Conservation (phyloP, 2,888 invertebrate species). For the Antheraea yamamai region DNA sequence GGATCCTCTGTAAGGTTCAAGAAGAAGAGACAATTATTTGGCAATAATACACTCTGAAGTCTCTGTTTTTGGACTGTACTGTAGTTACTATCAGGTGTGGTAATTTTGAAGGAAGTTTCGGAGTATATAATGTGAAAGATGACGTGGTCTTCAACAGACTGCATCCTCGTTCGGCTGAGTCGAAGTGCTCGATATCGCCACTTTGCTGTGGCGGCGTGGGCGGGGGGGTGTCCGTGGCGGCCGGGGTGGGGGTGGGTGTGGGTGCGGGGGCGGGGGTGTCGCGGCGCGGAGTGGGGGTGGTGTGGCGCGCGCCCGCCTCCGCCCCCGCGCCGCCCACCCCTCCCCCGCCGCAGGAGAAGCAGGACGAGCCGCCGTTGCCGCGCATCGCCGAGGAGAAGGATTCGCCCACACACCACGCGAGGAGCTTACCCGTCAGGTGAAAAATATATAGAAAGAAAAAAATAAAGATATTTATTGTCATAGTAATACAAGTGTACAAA, state of each 20-base stretch:
- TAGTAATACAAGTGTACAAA: no score
- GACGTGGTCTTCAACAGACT: slow-evolving; percentile 71
- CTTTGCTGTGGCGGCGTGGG: slow-evolving; percentile 84
- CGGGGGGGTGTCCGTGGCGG: slow-evolving; percentile 52
- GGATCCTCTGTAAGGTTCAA: no score
- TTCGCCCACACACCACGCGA: slow-evolving; percentile 85
- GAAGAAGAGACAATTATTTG: no score
- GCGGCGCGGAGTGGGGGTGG: slow-evolving; percentile 48
- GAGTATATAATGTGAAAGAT: background rate
- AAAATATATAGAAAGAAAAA: background rate
- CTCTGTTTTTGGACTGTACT: background rate
- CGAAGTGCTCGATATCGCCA: slow-evolving; percentile 92
- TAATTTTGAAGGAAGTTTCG: no score
- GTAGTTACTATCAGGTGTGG: background rate
- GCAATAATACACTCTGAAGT: no score
- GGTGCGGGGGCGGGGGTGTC: slow-evolving; percentile 55
- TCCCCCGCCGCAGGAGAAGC: slow-evolving; percentile 58
- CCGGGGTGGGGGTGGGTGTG: slow-evolving; percentile 59
- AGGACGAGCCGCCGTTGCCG: slow-evolving; percentile 83
- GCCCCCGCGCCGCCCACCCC: slow-evolving; percentile 58
- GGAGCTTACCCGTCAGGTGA: slow-evolving; percentile 57
- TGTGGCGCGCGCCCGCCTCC: slow-evolving; percentile 61
- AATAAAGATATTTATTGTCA: no score
- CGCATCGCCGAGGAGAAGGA: slow-evolving; percentile 94
- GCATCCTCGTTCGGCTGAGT: slow-evolving; percentile 94